Conservation (phyloP, 2,797 vertebrate genomes). For the Pipistrellus kuhlii region DNA sequence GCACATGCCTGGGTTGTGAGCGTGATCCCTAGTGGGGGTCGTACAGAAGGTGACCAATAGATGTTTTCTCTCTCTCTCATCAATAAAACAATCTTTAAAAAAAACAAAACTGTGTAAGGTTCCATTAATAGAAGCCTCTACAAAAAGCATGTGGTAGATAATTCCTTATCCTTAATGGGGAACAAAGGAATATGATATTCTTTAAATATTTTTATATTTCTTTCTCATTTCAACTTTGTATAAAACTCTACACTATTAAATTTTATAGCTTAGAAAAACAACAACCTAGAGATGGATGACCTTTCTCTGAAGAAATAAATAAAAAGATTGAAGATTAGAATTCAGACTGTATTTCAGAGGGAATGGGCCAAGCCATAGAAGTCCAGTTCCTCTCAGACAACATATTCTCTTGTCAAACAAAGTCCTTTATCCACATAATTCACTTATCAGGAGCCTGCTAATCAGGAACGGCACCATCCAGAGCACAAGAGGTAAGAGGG, state of each 20-base stretch:
- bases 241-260: neutral
- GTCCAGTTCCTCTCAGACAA: neutral
- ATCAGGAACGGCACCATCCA: neutral
- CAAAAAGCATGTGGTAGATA: neutral
- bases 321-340: neutral
- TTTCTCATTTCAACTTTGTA: slow-evolving; percentile 47
- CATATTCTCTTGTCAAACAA: slow-evolving; percentile 2
- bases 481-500: neutral
- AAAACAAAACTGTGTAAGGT: neutral
- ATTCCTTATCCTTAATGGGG: slow-evolving; percentile 39
- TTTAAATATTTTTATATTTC: slow-evolving; percentile 8
- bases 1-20: too few relatives aligned
- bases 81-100: too few relatives aligned
- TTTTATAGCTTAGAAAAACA: neutral
- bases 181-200: neutral
- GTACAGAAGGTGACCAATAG: too few relatives aligned
- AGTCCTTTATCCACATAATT: neutral
- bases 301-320: neutral
- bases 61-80: too few relatives aligned
- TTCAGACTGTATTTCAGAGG: slow-evolving; percentile 27
- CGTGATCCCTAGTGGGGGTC: too few relatives aligned
- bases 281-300: neutral
- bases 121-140: slow-evolving; percentile 3
- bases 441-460: neutral
- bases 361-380: neutral